Conservation (phyloP, 2,888 invertebrate species). For the Rhagophthalmus giganteus region DNA sequence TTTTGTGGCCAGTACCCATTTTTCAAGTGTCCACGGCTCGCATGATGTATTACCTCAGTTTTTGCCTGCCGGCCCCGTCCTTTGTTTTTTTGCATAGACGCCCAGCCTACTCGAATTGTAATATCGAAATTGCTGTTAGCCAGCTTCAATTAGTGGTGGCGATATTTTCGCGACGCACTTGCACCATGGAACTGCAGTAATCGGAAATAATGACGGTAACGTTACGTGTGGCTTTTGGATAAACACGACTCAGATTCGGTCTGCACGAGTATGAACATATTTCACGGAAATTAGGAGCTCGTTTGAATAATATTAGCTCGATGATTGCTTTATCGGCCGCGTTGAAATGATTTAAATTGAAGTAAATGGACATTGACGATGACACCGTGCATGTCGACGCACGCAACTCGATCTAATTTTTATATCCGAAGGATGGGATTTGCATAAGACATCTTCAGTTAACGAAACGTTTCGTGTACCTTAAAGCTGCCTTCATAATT, state of each 20-base stretch:
- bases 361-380: slow-evolving; percentile 23
- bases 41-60: slow-evolving; percentile 45
- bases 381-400: too few relatives aligned
- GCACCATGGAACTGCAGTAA: too few relatives aligned
- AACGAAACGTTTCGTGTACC: too few relatives aligned
- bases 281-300: slow-evolving; percentile 31
- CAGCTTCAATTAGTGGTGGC: too few relatives aligned
- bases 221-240: slow-evolving; percentile 27
- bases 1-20: slow-evolving; percentile 43
- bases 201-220: too few relatives aligned
- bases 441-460: too few relatives aligned
- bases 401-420: slow-evolving; percentile 7
- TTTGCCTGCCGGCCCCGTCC: slow-evolving; percentile 34
- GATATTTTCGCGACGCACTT: too few relatives aligned
- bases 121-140: too few relatives aligned
- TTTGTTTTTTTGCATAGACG: slow-evolving; percentile 1
- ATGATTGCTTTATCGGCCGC: slow-evolving; percentile 32
- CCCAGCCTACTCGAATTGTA: not conserved
- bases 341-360: slow-evolving; percentile 33
- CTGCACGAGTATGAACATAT: slow-evolving; percentile 28
- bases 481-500: too few relatives aligned
- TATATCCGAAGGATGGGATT: too few relatives aligned
- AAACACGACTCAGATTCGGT: slow-evolving; percentile 31
- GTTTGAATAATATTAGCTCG: slow-evolving; percentile 32
- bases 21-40: slow-evolving; percentile 45